Evolutionary conservation across 2,888 invertebrate genomes (phyloP).

Genomic region (Alcis repandata): DNA sequence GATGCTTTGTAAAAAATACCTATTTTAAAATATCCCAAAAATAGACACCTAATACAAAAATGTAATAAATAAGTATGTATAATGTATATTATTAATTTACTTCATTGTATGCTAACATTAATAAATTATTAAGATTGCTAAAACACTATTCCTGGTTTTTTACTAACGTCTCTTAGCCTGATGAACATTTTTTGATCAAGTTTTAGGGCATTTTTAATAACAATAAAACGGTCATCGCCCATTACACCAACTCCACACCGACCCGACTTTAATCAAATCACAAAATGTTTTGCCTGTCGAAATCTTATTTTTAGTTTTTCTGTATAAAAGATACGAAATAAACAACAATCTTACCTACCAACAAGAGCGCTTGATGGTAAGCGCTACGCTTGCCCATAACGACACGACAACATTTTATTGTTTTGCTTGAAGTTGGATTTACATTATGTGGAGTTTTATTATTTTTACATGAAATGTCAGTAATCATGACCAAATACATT

Average conservation of each 20-base stretch:
- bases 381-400: background rate
- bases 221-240: background rate
- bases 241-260: background rate
- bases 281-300: no score
- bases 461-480: no score
- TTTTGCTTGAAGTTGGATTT: background rate
- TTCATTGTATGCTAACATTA: slow-evolving; percentile 32
- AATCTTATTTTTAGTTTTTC: no score
- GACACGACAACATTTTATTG: background rate
- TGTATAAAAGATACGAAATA: background rate
- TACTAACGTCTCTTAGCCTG: no score
- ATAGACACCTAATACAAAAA: slow-evolving; percentile 65
- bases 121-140: slow-evolving; percentile 46
- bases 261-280: no score
- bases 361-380: background rate
- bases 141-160: slow-evolving; percentile 51
- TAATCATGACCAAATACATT: no score
- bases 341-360: background rate
- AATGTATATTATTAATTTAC: slow-evolving; percentile 47
- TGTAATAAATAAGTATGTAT: slow-evolving; percentile 38
- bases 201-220: background rate
- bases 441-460: background rate
- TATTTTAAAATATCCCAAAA: slow-evolving; percentile 55
- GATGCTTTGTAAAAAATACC: slow-evolving; percentile 58
- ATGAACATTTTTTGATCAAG: background rate